Evolutionary conservation across 2,888 invertebrate species (phyloP), one percentile per base, ranked within the genome.

Genomic region (Buathra laborator): DNA sequence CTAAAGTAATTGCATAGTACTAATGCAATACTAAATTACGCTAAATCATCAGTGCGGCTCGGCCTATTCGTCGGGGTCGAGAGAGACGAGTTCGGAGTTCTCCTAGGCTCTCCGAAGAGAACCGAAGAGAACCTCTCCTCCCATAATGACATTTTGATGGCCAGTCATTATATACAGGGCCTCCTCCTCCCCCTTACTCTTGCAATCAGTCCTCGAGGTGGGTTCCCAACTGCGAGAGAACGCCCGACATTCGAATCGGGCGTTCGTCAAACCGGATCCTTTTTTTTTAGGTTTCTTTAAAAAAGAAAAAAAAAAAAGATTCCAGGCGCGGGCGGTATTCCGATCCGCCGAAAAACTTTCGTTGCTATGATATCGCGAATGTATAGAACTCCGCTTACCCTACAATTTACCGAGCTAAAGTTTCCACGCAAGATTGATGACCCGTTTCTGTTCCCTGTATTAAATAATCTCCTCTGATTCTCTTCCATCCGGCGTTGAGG

Each of bases 111-210:
- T 5, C 37, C 29, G 19, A 72, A 37, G 71, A 81, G 80, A 83
- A 74, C 66, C 29, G 19, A 72, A 37, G 71, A 81, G 80, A 83
- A 74, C 66, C 84, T 83, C 85, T 77, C 62, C 79, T 82, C 72
- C 82, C 78, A 66, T 87, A 87, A 87, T 87, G 87, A 87, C 86
- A 87, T 86, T 87, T 86, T 87, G 87, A 87, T 87, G 87, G 87
- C 84, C 87, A 84, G 86, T 86, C 86, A 87, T 87, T 87, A 87
- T 85, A 79, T 84, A 81, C 84, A 37, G 75, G 75, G 86, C 24
- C 14, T 12, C 3, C 46, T 10, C 48, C 48, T 1, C 7, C 37
- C 37, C 37, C 37, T 37, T 37, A 37, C 78, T 81, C 86, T 85
- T 76, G 85, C 79, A 86, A 86, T 86, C 86, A 86, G 85, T 86